phyloP scores from a whole-genome alignment of 2,888 invertebrate species.

The Callyntrura guangdongensis region DNA sequence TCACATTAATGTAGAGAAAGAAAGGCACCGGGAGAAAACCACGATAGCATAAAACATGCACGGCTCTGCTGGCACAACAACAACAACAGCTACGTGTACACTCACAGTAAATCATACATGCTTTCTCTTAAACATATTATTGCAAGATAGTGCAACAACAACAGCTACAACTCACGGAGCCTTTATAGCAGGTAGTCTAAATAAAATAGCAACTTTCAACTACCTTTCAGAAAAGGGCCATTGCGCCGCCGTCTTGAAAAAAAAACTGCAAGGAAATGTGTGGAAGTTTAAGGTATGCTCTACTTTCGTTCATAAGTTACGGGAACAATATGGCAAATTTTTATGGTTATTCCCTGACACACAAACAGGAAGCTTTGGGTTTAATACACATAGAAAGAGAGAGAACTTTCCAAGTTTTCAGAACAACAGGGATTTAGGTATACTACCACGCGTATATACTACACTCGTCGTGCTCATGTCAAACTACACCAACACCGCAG shows the following conservation, averaged over 20 bases:
- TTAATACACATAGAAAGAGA: too few species aligned
- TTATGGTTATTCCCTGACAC: conserved; percentile 40
- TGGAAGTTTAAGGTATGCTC: too few species aligned
- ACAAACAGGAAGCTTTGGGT: too few species aligned
- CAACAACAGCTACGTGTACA: not conserved
- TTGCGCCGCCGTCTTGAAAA: too few species aligned
- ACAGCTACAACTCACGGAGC: not conserved
- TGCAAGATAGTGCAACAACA: conserved; percentile 9
- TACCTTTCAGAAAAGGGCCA: conserved; percentile 8
- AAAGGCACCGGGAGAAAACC: not conserved
- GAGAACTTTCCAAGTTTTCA: not conserved
- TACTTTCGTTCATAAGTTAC: conserved; percentile 55
- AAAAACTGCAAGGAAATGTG: too few species aligned
- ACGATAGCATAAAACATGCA: not conserved
- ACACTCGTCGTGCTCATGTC: too few species aligned
- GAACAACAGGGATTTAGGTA: too few species aligned
- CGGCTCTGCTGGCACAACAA: not conserved
- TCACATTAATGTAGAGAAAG: conserved; percentile 38
- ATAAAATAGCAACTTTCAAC: not conserved
- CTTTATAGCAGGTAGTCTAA: not conserved
- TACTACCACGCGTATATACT: too few species aligned
- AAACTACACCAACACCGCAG: too few species aligned
- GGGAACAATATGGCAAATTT: conserved; percentile 54
- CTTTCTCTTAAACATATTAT: conserved; percentile 17
- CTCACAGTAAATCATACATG: not conserved